Evolutionary conservation across 2,888 invertebrate genomes (phyloP), one percentile per base, ranked within the genome.

Genomic region (Heliconius sara): DNA sequence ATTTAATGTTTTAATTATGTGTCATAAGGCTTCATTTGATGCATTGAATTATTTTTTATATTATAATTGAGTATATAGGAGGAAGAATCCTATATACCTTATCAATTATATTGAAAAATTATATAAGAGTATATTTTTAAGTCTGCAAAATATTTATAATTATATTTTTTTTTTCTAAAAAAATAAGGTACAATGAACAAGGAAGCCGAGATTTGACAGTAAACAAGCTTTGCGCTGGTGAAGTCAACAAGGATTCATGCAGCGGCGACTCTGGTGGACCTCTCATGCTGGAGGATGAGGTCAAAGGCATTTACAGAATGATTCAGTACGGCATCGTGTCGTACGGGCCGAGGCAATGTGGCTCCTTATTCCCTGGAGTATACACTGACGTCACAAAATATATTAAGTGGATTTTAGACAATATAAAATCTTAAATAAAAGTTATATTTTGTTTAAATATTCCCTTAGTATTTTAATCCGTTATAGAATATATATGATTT

Each of bases 221-320:
- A 2, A 77, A 79, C 27, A 66, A 81, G 88, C 92, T 12, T 88
- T 95, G 86, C 77, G 87, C 84, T 63, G 96, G 96, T 0, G 89
- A 87, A 30, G 89, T 90, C 60, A 89, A 90, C 3, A 91, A 92
- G 71, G 96, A 96, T 85, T 96, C 96, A 34, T 97, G 97, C 83
- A 88, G 90, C 30, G 96, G 97, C 0, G 97, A 97, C 83, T 96
- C 96, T 67, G 97, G 97, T 16, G 97, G 97, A 0, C 97, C 97
- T 0, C 88, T 97, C 60, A 94, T 95, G 90, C 79, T 87, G 3
- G 82, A 87, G 6, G 80, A 83, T 1, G 57, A 39, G 6, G 79
- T 83, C 72, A 71, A 80, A 19, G 76, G 80, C 10, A 39, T 34
- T 1, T 34, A 39, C 13, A 79, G 86, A 12, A 83, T 83, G 72